phyloP scores from a whole-genome alignment of 2,888 invertebrate genomes.

The Leptopilina syphax region DNA sequence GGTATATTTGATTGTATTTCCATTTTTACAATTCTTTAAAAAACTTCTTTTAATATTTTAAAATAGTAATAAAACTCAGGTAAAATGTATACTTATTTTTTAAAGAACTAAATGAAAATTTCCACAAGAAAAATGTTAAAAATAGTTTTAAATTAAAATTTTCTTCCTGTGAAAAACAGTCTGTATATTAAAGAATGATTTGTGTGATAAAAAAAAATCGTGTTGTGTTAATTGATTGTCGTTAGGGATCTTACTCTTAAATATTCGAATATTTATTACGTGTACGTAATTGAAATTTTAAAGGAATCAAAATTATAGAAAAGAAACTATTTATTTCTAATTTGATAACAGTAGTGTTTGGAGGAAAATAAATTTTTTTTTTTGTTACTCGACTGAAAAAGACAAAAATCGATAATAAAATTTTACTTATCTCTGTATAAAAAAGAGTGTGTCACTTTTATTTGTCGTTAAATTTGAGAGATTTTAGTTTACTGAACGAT shows the following conservation, averaged over 20 bases:
- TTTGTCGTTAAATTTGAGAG: background rate
- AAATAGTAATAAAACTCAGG: too few relatives aligned
- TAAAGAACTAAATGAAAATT: too few relatives aligned
- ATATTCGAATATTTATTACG: too few relatives aligned
- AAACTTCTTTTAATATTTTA: too few relatives aligned
- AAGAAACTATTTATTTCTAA: slow-evolving; percentile 26
- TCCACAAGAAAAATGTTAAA: too few relatives aligned
- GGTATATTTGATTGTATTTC: too few relatives aligned
- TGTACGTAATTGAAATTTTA: background rate
- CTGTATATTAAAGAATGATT: background rate
- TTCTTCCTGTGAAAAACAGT: background rate
- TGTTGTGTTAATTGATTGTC: background rate
- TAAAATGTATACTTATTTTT: too few relatives aligned
- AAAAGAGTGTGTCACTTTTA: background rate
- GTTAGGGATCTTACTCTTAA: background rate
- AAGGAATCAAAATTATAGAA: background rate
- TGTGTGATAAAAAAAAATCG: background rate
- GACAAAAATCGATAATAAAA: slow-evolving; percentile 14
- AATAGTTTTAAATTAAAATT: too few relatives aligned
- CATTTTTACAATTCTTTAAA: too few relatives aligned
- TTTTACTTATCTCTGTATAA: slow-evolving; percentile 25
- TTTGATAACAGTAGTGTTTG: background rate
- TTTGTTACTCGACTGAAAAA: slow-evolving; percentile 8
- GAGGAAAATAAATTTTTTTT: background rate
- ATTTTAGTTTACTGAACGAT: background rate